Percentiles rank a stretch among this genome's conserved stretches.
phyloP scores from a whole-genome alignment of 1,140 invertebrate genomes.

The Drosophila nigrodunni region DNA sequence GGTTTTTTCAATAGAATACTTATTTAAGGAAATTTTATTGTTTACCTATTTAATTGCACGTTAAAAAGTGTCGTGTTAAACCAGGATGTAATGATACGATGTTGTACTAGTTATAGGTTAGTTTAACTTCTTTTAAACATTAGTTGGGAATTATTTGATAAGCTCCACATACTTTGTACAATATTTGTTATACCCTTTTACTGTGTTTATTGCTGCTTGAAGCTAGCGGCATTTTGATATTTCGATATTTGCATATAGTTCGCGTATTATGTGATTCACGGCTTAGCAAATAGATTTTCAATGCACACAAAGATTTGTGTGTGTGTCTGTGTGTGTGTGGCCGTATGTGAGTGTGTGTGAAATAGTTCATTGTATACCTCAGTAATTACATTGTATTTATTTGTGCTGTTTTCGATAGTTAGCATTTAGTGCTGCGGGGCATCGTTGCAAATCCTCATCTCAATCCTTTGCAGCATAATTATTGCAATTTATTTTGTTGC shows the following conservation, averaged over 20 bases:
- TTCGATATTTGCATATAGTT: constrained; percentile 69
- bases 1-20: too few relatives aligned
- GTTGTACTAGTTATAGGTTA: too few relatives aligned
- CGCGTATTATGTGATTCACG: constrained; percentile 77
- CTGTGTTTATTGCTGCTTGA: constrained; percentile 24
- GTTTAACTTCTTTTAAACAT: too few relatives aligned
- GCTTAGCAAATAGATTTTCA: constrained; percentile 70
- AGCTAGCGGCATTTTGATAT: constrained; percentile 42
- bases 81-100: too few relatives aligned
- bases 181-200: constrained; percentile 11
- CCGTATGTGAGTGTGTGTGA: constrained; percentile 7
- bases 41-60: too few relatives aligned
- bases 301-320: constrained; percentile 17
- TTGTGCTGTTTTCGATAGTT: constrained; percentile 65
- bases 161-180: background rate
- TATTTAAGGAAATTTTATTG: too few relatives aligned
- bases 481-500: constrained; percentile 77
- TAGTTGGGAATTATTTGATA: background rate
- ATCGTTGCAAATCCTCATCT: constrained; percentile 26
- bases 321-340: background rate
- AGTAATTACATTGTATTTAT: constrained; percentile 82
- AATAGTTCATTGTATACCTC: constrained; percentile 64
- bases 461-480: constrained; percentile 63
- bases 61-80: too few relatives aligned
- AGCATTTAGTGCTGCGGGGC: constrained; percentile 30